Conservation (phyloP, 2,797 vertebrate genomes). For the Astyanax mexicanus region DNA sequence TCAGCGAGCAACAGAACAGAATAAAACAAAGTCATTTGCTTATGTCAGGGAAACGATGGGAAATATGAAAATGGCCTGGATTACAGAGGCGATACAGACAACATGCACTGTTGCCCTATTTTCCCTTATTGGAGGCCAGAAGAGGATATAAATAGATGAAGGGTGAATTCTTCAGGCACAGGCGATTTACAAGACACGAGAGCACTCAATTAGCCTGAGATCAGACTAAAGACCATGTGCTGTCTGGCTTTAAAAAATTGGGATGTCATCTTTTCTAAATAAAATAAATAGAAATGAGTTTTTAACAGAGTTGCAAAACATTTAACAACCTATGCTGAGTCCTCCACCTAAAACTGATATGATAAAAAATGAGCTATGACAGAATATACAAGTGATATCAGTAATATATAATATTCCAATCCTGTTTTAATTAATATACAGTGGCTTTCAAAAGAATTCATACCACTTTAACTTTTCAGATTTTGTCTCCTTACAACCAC, state of each 20-base stretch:
- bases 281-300: too few relatives aligned
- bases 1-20: too few relatives aligned
- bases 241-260: not conserved
- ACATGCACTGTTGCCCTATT: slow-evolving; percentile 14
- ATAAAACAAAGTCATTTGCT: slow-evolving; percentile 13
- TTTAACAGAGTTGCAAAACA: too few relatives aligned
- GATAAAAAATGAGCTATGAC: too few relatives aligned
- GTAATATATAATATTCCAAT: too few relatives aligned
- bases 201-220: not conserved
- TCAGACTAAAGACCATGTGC: not conserved
- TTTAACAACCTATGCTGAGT: too few relatives aligned
- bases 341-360: too few relatives aligned
- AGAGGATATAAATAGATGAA: slow-evolving; percentile 36
- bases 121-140: slow-evolving; percentile 22
- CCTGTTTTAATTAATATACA: too few relatives aligned
- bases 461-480: too few relatives aligned
- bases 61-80: slow-evolving; percentile 19
- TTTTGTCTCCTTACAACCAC: too few relatives aligned
- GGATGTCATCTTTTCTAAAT: not conserved
- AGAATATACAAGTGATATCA: too few relatives aligned
- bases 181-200: not conserved
- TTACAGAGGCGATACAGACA: slow-evolving; percentile 8
- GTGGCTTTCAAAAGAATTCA: too few relatives aligned
- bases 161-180: slow-evolving; percentile 1
- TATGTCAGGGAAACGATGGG: slow-evolving; percentile 5